phyloP scores from a whole-genome alignment of 2,797 vertebrate genomes.

The Siniperca undulata region DNA sequence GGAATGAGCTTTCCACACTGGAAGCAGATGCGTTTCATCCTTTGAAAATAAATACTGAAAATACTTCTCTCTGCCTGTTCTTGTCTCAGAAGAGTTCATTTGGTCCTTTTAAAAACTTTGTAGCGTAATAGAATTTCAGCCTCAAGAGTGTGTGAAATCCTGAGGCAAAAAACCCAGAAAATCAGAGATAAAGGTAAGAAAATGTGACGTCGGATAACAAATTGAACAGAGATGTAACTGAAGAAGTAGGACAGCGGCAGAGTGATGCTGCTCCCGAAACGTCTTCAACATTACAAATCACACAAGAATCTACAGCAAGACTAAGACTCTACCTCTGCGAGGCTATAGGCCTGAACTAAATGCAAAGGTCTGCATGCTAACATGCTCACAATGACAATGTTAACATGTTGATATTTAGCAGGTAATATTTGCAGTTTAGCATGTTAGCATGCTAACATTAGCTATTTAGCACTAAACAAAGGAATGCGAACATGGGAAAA shows the following conservation, averaged over 20 bases:
- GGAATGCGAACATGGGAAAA: not conserved
- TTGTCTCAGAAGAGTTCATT: slow-evolving; percentile 57
- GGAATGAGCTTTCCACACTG: slow-evolving; percentile 43
- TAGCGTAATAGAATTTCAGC: not conserved
- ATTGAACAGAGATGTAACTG: not conserved
- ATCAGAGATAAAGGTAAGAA: not conserved
- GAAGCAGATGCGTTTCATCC: slow-evolving; percentile 77
- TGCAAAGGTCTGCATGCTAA: not conserved
- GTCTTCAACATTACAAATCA: not conserved
- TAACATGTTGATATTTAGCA: not conserved
- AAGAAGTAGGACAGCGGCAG: slow-evolving; percentile 3
- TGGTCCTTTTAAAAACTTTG: slow-evolving; percentile 27
- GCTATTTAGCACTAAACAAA: not conserved
- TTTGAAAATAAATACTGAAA: slow-evolving; percentile 78
- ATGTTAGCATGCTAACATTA: not conserved
- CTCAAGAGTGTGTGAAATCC: not conserved
- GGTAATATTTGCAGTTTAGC: not conserved
- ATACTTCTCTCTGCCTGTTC: slow-evolving; percentile 61
- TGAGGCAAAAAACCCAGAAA: not conserved
- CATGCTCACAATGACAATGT: not conserved
- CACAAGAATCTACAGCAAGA: not conserved
- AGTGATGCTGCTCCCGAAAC: not conserved
- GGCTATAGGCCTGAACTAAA: too few species aligned
- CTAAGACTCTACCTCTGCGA: not conserved
- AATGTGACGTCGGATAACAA: not conserved